A percentile compares a stretch with the other conserved stretches of the same genome.
phyloP scores from a whole-genome alignment of 2,113 vertebrate genomes.

The Neotoma lepida region DNA sequence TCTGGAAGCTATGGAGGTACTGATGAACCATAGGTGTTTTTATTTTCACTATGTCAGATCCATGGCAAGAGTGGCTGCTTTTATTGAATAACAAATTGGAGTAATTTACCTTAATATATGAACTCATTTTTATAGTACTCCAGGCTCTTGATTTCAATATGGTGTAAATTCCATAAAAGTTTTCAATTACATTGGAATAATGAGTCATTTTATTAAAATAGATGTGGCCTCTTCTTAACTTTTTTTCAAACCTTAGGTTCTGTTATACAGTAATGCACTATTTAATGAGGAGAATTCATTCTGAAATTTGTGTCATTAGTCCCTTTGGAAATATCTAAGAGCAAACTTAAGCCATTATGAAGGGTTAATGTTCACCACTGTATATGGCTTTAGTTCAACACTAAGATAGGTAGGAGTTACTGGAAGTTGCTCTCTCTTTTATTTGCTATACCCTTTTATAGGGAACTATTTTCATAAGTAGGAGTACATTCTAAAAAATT shows the following conservation, averaged over 20 bases:
- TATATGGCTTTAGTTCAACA: not conserved
- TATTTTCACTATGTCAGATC: not conserved
- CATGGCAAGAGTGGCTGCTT: not conserved
- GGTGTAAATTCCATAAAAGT: not conserved
- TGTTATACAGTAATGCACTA: not conserved
- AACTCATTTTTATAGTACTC: constrained; percentile 30
- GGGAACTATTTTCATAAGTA: not conserved
- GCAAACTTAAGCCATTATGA: not conserved
- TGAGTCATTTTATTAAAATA: not conserved
- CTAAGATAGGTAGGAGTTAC: not conserved
- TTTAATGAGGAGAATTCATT: not conserved
- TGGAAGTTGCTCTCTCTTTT: not conserved
- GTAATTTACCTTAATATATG: constrained; percentile 12
- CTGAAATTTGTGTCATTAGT: not conserved
- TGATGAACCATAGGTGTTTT: not conserved
- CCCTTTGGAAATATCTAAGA: not conserved
- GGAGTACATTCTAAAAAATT: not conserved
- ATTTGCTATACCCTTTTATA: not conserved
- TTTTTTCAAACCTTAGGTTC: not conserved
- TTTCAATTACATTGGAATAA: not conserved
- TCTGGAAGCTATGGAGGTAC: not conserved
- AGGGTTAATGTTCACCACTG: not conserved
- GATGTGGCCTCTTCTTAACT: not conserved
- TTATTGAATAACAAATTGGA: constrained; percentile 30
- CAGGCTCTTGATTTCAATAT: not conserved